A percentile compares a stretch with the other conserved stretches of the same genome.
phyloP scores from a whole-genome alignment of 2,888 invertebrate species.

The Dendrolimus houi region DNA sequence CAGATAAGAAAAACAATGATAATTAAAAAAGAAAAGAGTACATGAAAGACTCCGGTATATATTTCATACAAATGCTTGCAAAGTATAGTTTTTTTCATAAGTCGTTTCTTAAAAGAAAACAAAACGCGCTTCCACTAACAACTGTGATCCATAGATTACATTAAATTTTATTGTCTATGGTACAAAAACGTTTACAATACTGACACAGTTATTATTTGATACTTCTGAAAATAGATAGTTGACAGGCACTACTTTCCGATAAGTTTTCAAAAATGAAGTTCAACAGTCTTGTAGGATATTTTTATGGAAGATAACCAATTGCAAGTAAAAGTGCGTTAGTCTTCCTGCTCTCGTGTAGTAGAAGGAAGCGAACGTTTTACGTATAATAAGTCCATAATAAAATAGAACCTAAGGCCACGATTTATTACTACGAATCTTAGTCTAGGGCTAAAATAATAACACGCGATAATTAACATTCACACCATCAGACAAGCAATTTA shows the following conservation, averaged over 20 bases:
- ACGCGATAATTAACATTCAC: not conserved
- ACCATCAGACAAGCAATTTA: not conserved
- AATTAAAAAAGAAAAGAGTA: slow-evolving; percentile 54
- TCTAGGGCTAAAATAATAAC: not conserved
- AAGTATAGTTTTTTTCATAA: slow-evolving; percentile 11
- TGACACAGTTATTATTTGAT: too few relatives aligned
- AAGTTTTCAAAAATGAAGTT: too few relatives aligned
- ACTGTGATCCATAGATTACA: too few relatives aligned
- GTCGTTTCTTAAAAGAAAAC: slow-evolving; percentile 8
- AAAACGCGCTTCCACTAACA: too few relatives aligned
- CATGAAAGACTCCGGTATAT: slow-evolving; percentile 59
- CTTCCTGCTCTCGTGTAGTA: not conserved
- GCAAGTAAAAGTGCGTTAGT: not conserved
- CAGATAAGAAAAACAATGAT: slow-evolving; percentile 46
- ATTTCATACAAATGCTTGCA: slow-evolving; percentile 56
- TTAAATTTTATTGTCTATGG: too few relatives aligned
- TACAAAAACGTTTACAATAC: too few relatives aligned
- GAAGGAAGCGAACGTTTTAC: slow-evolving; percentile 19
- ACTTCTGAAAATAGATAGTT: too few relatives aligned
- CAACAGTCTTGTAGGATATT: too few relatives aligned
- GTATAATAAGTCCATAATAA: slow-evolving; percentile 38
- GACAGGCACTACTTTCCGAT: too few relatives aligned
- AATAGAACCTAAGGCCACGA: slow-evolving; percentile 64
- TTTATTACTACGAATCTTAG: slow-evolving; percentile 61
- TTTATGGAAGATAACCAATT: too few relatives aligned